Base-by-base conservation (phyloP, 2,888 invertebrate genomes). In the Lepas anatifera region DNA sequence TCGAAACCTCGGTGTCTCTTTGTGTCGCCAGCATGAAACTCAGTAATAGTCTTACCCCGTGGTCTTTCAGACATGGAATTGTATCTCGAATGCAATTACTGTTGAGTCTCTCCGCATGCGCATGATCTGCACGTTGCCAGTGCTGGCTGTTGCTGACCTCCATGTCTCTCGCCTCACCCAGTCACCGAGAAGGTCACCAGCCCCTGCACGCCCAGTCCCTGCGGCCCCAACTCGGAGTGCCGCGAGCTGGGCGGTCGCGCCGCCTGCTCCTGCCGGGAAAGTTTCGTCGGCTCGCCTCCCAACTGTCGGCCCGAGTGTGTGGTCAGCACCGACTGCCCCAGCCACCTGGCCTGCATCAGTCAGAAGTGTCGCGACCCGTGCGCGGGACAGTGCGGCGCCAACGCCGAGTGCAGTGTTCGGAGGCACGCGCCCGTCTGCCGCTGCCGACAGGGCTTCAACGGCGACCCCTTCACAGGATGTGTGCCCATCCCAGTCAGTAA, bases 141-240 rank as follows among this genome's bases (percentile, higher is more conserved):
- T 18, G 43, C 8, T 18, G 0, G 29, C 18, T 52, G 52, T 32
- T 27, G 3, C 6, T 18, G 16, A 3, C 29, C 29, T 32, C 32
- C 10, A 32, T 32, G 50, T 27, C 7, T 27, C 16, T 25, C 22
- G 58, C 58, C 8, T 29, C 32, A 22, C 22, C 22, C 35, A 58
- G 58, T 58, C 8, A 58, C 58, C 32, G 58, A 58, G 29, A 35
- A 32, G 32, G 58, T 58, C 8, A 58, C 58, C 35, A 58, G 58
- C 22, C 58, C 84, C 25, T 85, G 85, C 75, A 76, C 79, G 69
- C 83, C 84, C 72, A 82, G 83, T 39, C 90, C 90, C 16, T 93
- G 93, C 78, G 92, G 92, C 41, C 84, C 87, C 4, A 88, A 90
- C 78, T 88, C 92, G n/a, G 80, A 86, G 13, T 93, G 92, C 76